These are phyloP conservation scores for Botrylloides violaceus DNA, from an alignment of 23 tunicate species.

Conservation along the genomic window DNA sequence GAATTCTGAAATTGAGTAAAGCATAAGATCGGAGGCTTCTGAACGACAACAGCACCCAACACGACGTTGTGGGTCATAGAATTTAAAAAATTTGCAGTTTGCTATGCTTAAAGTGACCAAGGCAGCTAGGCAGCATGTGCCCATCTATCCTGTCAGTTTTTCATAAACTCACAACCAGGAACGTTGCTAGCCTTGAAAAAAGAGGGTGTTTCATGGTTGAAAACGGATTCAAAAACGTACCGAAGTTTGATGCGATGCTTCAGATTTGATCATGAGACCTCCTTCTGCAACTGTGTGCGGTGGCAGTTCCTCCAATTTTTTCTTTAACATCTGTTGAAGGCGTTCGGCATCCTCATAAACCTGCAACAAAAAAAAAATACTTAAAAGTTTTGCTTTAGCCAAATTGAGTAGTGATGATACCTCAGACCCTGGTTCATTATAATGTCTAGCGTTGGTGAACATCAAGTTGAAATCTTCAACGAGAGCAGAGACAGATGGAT, in stretches of 20 bases:
- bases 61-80: no score
- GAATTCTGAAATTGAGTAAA: not conserved
- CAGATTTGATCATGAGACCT: not conserved
- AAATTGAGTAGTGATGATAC: no score
- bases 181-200: no score
- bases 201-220: no score
- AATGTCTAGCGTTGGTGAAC: slow-evolving; percentile 95
- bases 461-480: slow-evolving; percentile 76
- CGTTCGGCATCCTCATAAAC: slow-evolving; percentile 81
- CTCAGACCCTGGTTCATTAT: slow-evolving; percentile 96
- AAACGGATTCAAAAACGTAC: no score
- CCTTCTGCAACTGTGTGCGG: not conserved
- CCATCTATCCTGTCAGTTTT: no score
- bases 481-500: slow-evolving; percentile 41
- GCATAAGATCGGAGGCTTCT: no score
- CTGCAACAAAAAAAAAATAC: not conserved
- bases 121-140: no score
- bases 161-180: no score
- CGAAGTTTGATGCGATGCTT: not conserved
- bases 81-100: no score
- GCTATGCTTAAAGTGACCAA: no score
- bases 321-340: slow-evolving; percentile 50
- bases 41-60: no score
- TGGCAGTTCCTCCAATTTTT: slow-evolving; percentile 60
- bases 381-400: not conserved